Base-by-base conservation (phyloP, 2,888 invertebrate genomes). In the Pristionchus japonicus region DNA sequence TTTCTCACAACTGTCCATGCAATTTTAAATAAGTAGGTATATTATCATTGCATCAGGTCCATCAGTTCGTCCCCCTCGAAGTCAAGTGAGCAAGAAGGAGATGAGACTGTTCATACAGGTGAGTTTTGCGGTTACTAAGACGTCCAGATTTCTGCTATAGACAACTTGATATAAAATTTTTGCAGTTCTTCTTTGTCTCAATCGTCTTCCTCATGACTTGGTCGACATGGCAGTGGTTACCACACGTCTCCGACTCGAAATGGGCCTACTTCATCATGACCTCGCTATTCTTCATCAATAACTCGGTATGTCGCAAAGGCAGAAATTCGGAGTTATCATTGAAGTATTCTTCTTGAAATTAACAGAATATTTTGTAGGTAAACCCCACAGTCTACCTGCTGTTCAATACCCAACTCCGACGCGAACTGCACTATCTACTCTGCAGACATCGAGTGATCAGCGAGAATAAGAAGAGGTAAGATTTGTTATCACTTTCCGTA, bases 191-290 rank as follows among this genome's bases (percentile, higher is more conserved):
- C 88, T 91, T 93, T 31, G 94, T 94, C 13, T 93, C 93, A 15
- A 88, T 93, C 40, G 93, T 94, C 6, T 94, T 94, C 70, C 89
- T 93, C 20, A 70, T 92, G 23, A 94, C 94, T 1, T 94, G 93
- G 93, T 91, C 93, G 11, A 93, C 93, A 3, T 94, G 94, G 94
- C 94, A 94, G 86, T 92, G 92, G 93, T 89, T 93, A 52, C 93
- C 93, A 1, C 89, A 92, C 34, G 91, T 93, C 85, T 91, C 90
- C 27, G 88, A 87, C 49, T 91, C 91, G 23, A 93, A 92, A 89
- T 93, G 94, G 93, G 92, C 93, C 9, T 93, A 91, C 87, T 94
- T 94, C 89, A 90, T 90, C 11, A 92, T 93, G 93, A 94, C 94
- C 2, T 91, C 92, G 0, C 88, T 93, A 17, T 94, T 93, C 88